Evolutionary conservation across 2,113 vertebrate genomes (phyloP).

Genomic region (Mobula hypostoma): DNA sequence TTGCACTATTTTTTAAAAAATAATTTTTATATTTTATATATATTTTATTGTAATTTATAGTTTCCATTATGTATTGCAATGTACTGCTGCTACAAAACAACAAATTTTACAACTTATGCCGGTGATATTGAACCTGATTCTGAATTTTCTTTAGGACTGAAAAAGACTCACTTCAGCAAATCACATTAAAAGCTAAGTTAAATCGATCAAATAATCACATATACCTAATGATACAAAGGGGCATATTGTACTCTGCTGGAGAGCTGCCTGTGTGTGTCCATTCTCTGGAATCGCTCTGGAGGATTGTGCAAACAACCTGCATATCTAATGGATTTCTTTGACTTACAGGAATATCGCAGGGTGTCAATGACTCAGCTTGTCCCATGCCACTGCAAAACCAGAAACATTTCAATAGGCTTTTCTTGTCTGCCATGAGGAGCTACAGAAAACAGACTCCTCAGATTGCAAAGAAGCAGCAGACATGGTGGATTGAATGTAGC

Average conservation of each 20-base stretch:
- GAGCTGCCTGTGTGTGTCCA: neutral
- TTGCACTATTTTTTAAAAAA: too few species aligned
- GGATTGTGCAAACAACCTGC: neutral
- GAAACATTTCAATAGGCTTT: constrained; percentile 15
- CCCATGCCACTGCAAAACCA: neutral
- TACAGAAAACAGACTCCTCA: neutral
- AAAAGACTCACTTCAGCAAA: neutral
- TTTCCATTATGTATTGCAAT: too few species aligned
- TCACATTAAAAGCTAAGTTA: neutral
- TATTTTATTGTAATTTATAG: too few species aligned
- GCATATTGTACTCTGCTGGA: neutral
- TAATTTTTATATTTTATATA: too few species aligned
- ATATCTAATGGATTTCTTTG: neutral
- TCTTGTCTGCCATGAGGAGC: neutral
- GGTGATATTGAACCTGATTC: too few species aligned
- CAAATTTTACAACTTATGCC: too few species aligned
- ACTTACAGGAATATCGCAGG: neutral
- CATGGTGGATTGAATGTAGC: neutral
- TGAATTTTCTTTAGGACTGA: neutral
- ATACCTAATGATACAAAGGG: neutral
- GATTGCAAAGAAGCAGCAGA: neutral
- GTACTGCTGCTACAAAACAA: too few species aligned
- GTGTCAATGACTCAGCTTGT: neutral
- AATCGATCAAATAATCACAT: neutral
- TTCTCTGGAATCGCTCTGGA: constrained; percentile 28